These are phyloP conservation scores for Sphaeridia pumilis DNA, from an alignment of 2,888 invertebrate genomes.

Conservation along the genomic window DNA sequence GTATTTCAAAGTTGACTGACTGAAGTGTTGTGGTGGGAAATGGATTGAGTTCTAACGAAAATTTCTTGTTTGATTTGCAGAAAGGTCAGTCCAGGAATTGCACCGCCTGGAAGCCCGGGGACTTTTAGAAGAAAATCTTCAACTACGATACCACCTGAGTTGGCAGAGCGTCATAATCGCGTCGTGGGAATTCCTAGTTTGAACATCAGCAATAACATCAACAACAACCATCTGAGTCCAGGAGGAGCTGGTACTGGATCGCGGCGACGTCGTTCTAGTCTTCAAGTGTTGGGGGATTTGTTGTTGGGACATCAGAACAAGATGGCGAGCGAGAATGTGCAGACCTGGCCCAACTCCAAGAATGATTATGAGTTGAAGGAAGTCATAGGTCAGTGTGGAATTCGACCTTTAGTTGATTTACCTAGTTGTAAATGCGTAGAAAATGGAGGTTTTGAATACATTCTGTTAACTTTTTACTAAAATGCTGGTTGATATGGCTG, in stretches of 20 bases:
- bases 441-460: too few relatives aligned
- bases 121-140: constrained; percentile 49
- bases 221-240: background rate
- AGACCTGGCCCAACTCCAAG: constrained; percentile 71
- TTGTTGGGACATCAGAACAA: constrained; percentile 12
- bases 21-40: too few relatives aligned
- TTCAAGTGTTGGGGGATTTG: constrained; percentile 13
- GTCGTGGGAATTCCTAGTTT: too few relatives aligned
- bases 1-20: too few relatives aligned
- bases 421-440: background rate
- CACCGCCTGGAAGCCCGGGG: constrained; percentile 51
- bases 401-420: background rate
- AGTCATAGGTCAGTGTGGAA: constrained; percentile 61
- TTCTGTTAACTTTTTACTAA: too few relatives aligned
- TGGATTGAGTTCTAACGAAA: too few relatives aligned
- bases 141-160: constrained; percentile 21
- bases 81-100: constrained; percentile 50
- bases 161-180: background rate
- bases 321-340: constrained; percentile 12
- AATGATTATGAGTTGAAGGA: constrained; percentile 86
- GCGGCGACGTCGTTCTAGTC: constrained; percentile 18
- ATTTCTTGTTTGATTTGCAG: constrained; percentile 39
- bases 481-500: background rate
- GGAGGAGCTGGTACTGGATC: too few relatives aligned
- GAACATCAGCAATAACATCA: too few relatives aligned